Conservation (phyloP, 2,888 invertebrate species). For the Pseudococcus longispinus region DNA sequence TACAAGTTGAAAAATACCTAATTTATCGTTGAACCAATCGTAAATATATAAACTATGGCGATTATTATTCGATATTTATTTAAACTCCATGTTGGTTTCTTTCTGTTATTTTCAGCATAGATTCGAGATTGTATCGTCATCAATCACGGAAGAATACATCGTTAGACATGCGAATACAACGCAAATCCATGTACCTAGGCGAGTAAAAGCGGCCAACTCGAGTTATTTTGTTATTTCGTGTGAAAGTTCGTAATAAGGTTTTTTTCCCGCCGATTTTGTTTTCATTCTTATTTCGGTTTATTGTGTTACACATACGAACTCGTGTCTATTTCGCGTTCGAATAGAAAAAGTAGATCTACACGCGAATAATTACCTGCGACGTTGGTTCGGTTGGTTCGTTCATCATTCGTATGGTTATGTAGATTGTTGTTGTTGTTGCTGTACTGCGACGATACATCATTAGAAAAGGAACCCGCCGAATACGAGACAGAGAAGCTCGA, state of each 20-base stretch:
- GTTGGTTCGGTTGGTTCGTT: neutral
- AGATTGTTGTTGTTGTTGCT: neutral
- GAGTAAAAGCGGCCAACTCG: neutral
- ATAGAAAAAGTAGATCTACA: neutral
- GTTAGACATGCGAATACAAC: neutral
- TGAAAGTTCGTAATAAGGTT: neutral
- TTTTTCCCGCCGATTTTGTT: neutral
- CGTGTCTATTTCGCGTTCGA: neutral
- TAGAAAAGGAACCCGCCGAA: too few relatives aligned
- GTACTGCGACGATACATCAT: neutral
- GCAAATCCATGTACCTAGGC: too few relatives aligned
- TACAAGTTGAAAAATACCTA: too few relatives aligned
- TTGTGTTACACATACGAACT: neutral
- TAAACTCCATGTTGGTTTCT: neutral
- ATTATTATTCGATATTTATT: neutral
- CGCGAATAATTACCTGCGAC: neutral
- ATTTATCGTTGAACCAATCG: too few relatives aligned
- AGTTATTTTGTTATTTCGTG: neutral
- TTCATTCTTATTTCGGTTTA: neutral
- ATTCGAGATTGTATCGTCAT: neutral
- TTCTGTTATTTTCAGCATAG: neutral
- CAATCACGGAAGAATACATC: neutral
- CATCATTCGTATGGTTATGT: neutral
- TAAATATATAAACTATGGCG: too few relatives aligned
- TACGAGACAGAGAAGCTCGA: too few relatives aligned